Evolutionary conservation across 2,888 invertebrate species (phyloP).

Genomic region (Drosophila formosana): DNA sequence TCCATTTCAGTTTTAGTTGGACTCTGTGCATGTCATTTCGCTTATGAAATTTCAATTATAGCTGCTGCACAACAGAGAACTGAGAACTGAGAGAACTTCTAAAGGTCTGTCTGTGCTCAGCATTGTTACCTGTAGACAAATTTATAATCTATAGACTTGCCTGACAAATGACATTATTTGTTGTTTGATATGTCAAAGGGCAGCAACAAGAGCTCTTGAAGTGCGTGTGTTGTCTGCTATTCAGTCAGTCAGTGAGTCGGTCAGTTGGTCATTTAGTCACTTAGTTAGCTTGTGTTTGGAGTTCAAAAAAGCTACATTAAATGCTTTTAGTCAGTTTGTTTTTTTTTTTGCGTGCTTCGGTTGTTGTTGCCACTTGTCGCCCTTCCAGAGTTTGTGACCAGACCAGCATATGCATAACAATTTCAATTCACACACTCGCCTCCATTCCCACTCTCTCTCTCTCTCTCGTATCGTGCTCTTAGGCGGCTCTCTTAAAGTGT

Average conservation of each 20-base stretch:
- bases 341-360: conserved; percentile 1
- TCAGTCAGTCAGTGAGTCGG: conserved; percentile 1
- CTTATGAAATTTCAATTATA: conserved; percentile 55
- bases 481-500: conserved; percentile 19
- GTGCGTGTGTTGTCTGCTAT: conserved; percentile 46
- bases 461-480: conserved; percentile 9
- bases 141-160: conserved; percentile 44
- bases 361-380: conserved; percentile 29
- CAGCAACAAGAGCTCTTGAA: conserved; percentile 69
- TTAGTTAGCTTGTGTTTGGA: conserved; percentile 39
- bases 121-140: neutral
- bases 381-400: conserved; percentile 13
- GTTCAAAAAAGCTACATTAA: conserved; percentile 28
- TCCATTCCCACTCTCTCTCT: neutral
- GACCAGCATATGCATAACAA: conserved; percentile 43
- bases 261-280: conserved; percentile 27
- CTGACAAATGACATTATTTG: conserved; percentile 67
- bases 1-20: neutral
- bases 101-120: too few species aligned
- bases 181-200: conserved; percentile 70
- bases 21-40: conserved; percentile 51
- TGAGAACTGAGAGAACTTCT: neutral
- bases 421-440: neutral
- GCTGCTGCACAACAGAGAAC: conserved; percentile 1
- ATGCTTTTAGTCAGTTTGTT: conserved; percentile 54